Conservation (phyloP, 2,113 vertebrate species). For the Genyomyrus donnyi region DNA sequence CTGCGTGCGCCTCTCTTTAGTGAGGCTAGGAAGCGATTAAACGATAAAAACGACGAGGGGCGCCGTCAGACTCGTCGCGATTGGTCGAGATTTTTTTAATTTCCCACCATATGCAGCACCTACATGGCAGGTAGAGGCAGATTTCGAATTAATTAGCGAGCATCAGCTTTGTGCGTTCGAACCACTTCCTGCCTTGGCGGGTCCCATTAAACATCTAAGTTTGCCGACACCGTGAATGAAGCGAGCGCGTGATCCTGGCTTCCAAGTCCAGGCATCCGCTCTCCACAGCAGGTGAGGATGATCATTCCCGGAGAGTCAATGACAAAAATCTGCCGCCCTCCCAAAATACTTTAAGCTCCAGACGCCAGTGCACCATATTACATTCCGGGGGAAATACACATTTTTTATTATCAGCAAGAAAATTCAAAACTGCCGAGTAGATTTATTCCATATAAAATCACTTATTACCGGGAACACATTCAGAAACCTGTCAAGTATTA, state of each 20-base stretch:
- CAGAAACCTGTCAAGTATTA: conserved; percentile 55
- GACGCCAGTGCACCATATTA: not conserved
- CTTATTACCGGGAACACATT: conserved; percentile 46
- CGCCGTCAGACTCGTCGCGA: not conserved
- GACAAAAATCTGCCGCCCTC: not conserved
- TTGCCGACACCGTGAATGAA: conserved; percentile 12
- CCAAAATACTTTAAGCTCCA: not conserved
- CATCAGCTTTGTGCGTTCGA: conserved; percentile 3
- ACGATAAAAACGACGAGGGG: not conserved
- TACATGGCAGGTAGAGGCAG: conserved; percentile 16
- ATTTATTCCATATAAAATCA: conserved; percentile 26
- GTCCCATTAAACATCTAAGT: conserved; percentile 10
- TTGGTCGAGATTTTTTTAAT: conserved; percentile 25
- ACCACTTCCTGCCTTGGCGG: conserved; percentile 15
- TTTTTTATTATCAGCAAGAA: conserved; percentile 8
- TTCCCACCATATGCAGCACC: conserved; percentile 15
- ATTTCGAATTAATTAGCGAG: conserved; percentile 16
- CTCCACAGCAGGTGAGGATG: not conserved
- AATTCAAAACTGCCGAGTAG: not conserved
- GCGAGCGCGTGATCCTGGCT: conserved; percentile 44
- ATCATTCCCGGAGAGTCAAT: conserved; percentile 14
- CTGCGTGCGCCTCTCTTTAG: not conserved
- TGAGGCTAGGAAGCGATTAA: conserved; percentile 9
- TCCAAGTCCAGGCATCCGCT: not conserved
- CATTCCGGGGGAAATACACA: not conserved